Evolutionary conservation across 2,113 vertebrate species (phyloP).

Genomic region (Gymnarchus niloticus): DNA sequence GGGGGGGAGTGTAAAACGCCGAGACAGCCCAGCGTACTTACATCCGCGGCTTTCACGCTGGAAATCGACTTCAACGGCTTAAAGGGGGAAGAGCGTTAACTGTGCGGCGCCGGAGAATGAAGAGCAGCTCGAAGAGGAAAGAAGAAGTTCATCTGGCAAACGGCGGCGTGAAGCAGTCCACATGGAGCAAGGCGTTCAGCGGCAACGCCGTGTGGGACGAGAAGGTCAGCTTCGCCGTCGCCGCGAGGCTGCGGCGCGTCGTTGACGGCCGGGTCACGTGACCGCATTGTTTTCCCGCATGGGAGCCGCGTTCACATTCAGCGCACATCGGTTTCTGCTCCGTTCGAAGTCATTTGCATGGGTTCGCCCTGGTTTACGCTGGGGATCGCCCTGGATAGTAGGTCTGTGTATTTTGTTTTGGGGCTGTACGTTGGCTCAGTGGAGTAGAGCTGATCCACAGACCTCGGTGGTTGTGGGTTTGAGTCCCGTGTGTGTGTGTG

Average conservation of each 20-base stretch:
- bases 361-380: neutral
- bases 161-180: slow-evolving; percentile 64
- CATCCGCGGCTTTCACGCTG: neutral
- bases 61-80: neutral
- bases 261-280: slow-evolving; percentile 10
- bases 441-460: neutral
- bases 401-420: no score
- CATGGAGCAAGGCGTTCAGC: slow-evolving; percentile 68
- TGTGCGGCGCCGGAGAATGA: slow-evolving; percentile 50
- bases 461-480: no score
- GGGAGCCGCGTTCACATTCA: neutral
- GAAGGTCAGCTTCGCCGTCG: slow-evolving; percentile 60
- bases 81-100: slow-evolving; percentile 8
- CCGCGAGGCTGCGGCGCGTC: no score
- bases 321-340: no score
- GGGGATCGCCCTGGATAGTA: neutral
- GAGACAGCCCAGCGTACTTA: no score
- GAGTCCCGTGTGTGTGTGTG: no score
- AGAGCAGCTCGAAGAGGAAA: slow-evolving; percentile 62
- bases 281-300: neutral
- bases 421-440: neutral
- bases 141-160: slow-evolving; percentile 63
- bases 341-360: no score
- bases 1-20: no score
- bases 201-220: slow-evolving; percentile 66